Percentiles rank a stretch among this genome's conserved stretches.
phyloP scores from a whole-genome alignment of 2,797 vertebrate genomes.

The Taenioides sp. region DNA sequence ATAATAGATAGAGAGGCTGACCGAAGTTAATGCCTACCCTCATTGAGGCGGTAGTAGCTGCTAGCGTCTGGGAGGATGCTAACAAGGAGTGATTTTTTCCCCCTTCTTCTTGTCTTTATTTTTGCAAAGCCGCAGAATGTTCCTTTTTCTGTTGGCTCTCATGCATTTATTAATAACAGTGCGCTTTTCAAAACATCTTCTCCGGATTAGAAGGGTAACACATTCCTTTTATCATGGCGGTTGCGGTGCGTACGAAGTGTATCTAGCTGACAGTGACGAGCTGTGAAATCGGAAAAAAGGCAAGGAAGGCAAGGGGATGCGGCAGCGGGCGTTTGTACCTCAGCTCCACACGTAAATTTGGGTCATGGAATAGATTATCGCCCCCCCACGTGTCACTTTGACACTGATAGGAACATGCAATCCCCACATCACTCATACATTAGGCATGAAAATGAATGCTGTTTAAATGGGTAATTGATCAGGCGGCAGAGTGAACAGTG shows the following conservation, averaged over 20 bases:
- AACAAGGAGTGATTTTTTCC: constrained; percentile 54
- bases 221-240: constrained; percentile 66
- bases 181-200: constrained; percentile 74
- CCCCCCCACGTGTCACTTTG: constrained; percentile 63
- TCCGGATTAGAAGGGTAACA: constrained; percentile 74
- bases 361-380: constrained; percentile 75
- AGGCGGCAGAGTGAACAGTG: constrained; percentile 32
- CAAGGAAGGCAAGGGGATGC: constrained; percentile 40
- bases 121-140: constrained; percentile 68
- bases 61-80: constrained; percentile 61
- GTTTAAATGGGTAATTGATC: constrained; percentile 65
- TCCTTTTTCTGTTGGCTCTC: constrained; percentile 66
- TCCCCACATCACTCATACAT: constrained; percentile 64
- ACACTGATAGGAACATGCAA: constrained; percentile 56
- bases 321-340: constrained; percentile 61
- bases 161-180: constrained; percentile 77
- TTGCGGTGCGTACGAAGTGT: constrained; percentile 24
- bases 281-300: constrained; percentile 63
- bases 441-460: constrained; percentile 59
- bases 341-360: constrained; percentile 70
- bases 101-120: constrained; percentile 38
- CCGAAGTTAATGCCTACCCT: constrained; percentile 64
- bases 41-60: constrained; percentile 62
- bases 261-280: constrained; percentile 70
- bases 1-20: constrained; percentile 76